Base-by-base conservation (phyloP, 1,140 invertebrate species). In the Hermatobates lingyangjiaoensis region DNA sequence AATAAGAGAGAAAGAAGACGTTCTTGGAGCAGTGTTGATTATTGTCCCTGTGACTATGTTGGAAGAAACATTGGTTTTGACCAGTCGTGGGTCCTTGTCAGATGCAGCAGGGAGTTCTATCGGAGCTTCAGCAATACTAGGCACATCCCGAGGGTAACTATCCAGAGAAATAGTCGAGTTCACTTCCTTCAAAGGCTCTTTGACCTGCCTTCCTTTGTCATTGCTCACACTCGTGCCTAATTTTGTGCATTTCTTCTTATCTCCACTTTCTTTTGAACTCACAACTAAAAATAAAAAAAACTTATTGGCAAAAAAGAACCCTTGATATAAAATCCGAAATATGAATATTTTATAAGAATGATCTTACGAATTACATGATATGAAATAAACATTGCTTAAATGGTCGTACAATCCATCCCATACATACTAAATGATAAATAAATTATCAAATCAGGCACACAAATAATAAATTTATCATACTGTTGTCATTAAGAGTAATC, bases 1-100 rank as follows among this genome's bases (percentile, higher is more conserved):
- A 15, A 57, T 18, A 27, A 52, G 28, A 24, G 54, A 30, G 21
- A 51, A 39, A 45, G 21, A n/a, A n/a, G n/a, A n/a, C n/a, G n/a
- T n/a, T n/a, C n/a, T n/a, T n/a, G n/a, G n/a, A n/a, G 38, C 38
- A n/a, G 20, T n/a, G 38, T 5, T n/a, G 18, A 40, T 40, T 40
- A 12, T 40, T 40, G 23, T 40, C 23, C 4, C 18, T 18, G 23
- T 20, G 39, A 45, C 3, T 4, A 45, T 24, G 23, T 25, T 25
- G 45, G 24, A 18, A 4, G 14, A 24, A 24, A 24, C 23, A 24
- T 25, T 20, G 10, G 40, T 45, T 24, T 15, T 7, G 7, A 45
- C 7, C 3, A 24, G 20, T 18, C 26, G 45, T 12, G 23, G 7
- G 7, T 45, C 20, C 23, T 14, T 18, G 26, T 3, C 23, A 24